Base-by-base conservation (phyloP, 2,113 vertebrate species). In the Mirza zaza region DNA sequence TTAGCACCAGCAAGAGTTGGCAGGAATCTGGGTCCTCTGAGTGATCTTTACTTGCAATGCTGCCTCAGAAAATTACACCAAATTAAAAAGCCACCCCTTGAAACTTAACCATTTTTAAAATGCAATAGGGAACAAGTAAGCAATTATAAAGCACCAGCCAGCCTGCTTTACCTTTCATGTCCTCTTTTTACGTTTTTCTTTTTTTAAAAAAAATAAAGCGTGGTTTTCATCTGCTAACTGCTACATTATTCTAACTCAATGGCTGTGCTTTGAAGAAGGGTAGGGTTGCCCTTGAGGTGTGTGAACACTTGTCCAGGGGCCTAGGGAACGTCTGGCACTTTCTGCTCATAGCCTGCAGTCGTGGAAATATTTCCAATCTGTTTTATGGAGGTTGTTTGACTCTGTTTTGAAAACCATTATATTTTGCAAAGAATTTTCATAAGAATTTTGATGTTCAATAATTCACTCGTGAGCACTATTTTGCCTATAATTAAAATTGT, bases 201-300 rank as follows among this genome's bases (percentile, higher is more conserved):
- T 94, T 70, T 68, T 94, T 82, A 87, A 87, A 45, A 87, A 45
- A 18, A 93, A 93, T 94, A 97, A 96, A 77, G 63, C 36, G 76
- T 96, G 96, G 89, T 94, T 97, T 94, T 95, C 92, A 84, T 91
- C 87, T 94, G 86, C 70, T 93, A 91, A 82, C 68, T 96, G 96
- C 84, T 94, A 32, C 29, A 27, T 76, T 82, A 81, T 92, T 96
- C 94, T 91, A 52, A 95, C 36, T 88, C 63, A 45, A 18, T 76
- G 89, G 18, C 34, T 76, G 59, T 83, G 20, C 89, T 97, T 93
- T 97, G 95, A 95, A 96, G 95, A 97, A 92, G 39, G 83, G 75
- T 85, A 90, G 63, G 76, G 80, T 39, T 90, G 84, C 90, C 90
- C 70, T 70, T 32, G 82, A 96, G 79, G 92, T 91, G 76, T 96